A percentile compares a stretch with the other conserved stretches of the same genome.
These are phyloP conservation scores for Cottus gobio DNA, from an alignment of 2,113 vertebrate species.

Conservation along the genomic window DNA sequence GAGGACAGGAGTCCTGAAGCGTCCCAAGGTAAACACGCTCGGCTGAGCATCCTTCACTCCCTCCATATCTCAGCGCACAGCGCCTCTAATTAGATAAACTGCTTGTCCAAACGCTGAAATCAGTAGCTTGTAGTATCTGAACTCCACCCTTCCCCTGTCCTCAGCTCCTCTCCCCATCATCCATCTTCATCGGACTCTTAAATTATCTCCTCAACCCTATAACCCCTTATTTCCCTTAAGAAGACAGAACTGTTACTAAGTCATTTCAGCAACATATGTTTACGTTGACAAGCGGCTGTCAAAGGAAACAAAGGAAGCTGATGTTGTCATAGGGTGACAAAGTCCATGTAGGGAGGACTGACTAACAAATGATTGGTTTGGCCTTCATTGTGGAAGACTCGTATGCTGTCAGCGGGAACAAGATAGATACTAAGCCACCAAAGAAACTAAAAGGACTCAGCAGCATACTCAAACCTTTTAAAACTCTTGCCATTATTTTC, in stretches of 20 bases:
- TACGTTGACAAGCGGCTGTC: background rate
- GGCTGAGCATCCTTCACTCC: constrained; percentile 47
- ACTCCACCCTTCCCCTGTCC: constrained; percentile 16
- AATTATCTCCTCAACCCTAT: background rate
- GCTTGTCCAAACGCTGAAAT: constrained; percentile 45
- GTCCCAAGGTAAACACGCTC: constrained; percentile 49
- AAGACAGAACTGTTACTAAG: background rate
- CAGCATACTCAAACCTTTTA: background rate
- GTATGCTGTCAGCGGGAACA: background rate
- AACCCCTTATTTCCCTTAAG: background rate
- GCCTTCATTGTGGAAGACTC: background rate
- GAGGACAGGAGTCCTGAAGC: constrained; percentile 39
- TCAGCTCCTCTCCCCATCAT: background rate
- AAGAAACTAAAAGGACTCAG: background rate
- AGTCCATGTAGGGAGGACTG: background rate
- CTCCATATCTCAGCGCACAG: constrained; percentile 16
- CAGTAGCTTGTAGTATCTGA: constrained; percentile 46
- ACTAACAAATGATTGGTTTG: background rate
- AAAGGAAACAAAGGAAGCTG: background rate
- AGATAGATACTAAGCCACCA: background rate
- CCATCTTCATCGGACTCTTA: constrained; percentile 1
- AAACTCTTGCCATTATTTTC: background rate
- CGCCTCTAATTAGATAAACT: constrained; percentile 60
- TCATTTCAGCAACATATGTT: background rate
- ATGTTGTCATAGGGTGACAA: background rate